These are phyloP conservation scores for Ataeniobius toweri DNA, from an alignment of 2,797 vertebrate species.

Conservation along the genomic window DNA sequence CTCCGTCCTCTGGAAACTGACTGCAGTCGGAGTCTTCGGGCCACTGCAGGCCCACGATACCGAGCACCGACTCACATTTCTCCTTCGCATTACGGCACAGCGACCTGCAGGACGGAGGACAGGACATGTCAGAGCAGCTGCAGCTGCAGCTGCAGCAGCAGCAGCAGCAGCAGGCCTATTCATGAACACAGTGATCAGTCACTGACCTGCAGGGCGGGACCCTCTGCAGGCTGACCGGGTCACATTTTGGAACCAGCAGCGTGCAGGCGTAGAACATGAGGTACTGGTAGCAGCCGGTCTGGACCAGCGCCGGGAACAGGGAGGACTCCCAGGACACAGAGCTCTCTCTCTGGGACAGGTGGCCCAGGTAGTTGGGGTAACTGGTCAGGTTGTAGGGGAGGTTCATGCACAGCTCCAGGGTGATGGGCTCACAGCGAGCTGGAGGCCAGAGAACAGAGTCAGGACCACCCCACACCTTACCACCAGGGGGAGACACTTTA, in stretches of 20 bases:
- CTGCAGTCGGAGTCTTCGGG: conserved; percentile 91
- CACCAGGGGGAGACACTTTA: neutral
- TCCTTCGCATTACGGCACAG: conserved; percentile 89
- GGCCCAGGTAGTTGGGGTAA: conserved; percentile 94
- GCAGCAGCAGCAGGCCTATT: neutral
- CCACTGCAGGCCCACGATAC: conserved; percentile 93
- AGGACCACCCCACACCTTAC: neutral
- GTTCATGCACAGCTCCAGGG: conserved; percentile 93
- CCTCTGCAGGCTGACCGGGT: conserved; percentile 81
- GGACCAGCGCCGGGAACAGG: conserved; percentile 93
- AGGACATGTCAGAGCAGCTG: neutral
- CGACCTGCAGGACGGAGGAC: conserved; percentile 68
- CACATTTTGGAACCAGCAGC: conserved; percentile 94
- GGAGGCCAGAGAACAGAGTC: neutral
- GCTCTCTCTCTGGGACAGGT: conserved; percentile 90
- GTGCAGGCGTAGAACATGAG: conserved; percentile 98
- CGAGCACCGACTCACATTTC: conserved; percentile 90
- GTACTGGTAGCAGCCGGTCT: conserved; percentile 96
- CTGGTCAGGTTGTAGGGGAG: conserved; percentile 91
- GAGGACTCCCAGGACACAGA: conserved; percentile 95
- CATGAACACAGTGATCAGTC: accelerated
- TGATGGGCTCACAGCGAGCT: conserved; percentile 92
- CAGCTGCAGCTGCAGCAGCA: neutral
- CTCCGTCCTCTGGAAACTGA: conserved; percentile 90
- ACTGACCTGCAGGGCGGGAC: conserved; percentile 93